Base-by-base conservation (phyloP, 1,140 invertebrate genomes). In the Andrena cerasifolii region DNA sequence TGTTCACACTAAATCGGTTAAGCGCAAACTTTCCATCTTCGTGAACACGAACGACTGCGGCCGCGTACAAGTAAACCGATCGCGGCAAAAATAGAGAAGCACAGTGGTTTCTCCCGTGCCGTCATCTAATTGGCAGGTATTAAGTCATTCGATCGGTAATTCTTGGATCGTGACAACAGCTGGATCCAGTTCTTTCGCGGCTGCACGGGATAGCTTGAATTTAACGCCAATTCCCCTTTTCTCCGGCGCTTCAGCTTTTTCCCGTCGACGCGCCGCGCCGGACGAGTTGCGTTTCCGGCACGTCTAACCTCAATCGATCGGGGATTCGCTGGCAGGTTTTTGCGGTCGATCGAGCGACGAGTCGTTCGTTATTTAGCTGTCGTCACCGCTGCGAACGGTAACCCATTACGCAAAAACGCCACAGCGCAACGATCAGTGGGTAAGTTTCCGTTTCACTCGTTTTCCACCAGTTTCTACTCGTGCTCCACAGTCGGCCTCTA, bases 71-170 rank as follows among this genome's bases (percentile, higher is more conserved):
- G 21, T 16, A 40, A 36, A 31, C 33, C 43, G 31, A 40, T 51
- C 16, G 10, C 16, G 45, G n/a, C 6, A 45, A 40, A 66, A 74
- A 56, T 74, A 65, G 72, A 66, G 33, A 61, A 14, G 18, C 47
- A 10, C 10, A 26, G 33, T 65, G 33, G 28, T 67, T 49, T 40
- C 18, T 21, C 33, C n/a, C 71, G 59, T 66, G 51, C 8, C 63
- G 73, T 75, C 73, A 47, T 75, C 53, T 67, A 49, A 75, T 75
- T 58, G 63, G 14, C 61, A 4, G 3, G 63, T 47, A 68, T 71
- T 71, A 53, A 77, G 66, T 77, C 74, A 71, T 77, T 71, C 54
- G 43, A 77, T 58, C 24, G 28, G n/a, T 16, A 21, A 31, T 21
- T 21, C 33, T 40, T 26, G 54, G 65, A 68, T 70, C 21, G 45